These are phyloP conservation scores for Spodoptera litura DNA, from an alignment of 1,140 invertebrate genomes.

Conservation along the genomic window DNA sequence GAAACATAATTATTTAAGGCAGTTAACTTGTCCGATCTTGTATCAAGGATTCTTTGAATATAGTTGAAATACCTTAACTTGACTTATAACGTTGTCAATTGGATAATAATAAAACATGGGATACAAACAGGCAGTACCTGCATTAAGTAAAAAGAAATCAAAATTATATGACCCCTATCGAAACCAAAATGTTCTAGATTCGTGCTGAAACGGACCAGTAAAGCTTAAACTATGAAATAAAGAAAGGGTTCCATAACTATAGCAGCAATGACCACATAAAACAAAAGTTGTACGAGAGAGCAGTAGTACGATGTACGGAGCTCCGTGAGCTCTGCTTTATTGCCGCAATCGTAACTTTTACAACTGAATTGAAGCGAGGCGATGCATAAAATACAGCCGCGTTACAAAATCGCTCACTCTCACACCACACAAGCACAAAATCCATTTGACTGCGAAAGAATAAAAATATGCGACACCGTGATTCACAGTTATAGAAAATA, in stretches of 20 bases:
- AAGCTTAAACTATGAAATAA: conserved; percentile 41
- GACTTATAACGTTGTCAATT: neutral
- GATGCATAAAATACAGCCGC: conserved; percentile 28
- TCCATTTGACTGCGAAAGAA: neutral
- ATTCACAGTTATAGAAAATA: conserved; percentile 26
- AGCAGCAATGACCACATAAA: conserved; percentile 31
- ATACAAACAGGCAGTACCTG: neutral
- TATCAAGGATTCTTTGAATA: too few relatives aligned
- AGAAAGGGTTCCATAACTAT: conserved; percentile 16
- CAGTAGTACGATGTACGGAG: conserved; percentile 7
- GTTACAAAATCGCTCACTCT: conserved; percentile 14
- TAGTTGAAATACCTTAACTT: too few relatives aligned
- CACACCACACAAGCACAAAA: neutral
- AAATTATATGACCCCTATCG: neutral
- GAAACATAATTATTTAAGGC: too few relatives aligned
- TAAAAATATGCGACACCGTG: conserved; percentile 1
- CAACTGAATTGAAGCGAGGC: neutral
- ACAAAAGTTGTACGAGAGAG: conserved; percentile 29
- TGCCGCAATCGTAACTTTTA: conserved; percentile 37
- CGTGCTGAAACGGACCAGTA: conserved; percentile 5
- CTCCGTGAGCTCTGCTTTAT: conserved; percentile 21
- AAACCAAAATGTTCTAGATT: neutral
- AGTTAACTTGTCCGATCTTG: too few relatives aligned
- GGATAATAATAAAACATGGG: too few relatives aligned
- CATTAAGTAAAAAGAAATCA: neutral